Evolutionary conservation across 2,113 vertebrate genomes (phyloP).

Genomic region (Mus spicilegus): DNA sequence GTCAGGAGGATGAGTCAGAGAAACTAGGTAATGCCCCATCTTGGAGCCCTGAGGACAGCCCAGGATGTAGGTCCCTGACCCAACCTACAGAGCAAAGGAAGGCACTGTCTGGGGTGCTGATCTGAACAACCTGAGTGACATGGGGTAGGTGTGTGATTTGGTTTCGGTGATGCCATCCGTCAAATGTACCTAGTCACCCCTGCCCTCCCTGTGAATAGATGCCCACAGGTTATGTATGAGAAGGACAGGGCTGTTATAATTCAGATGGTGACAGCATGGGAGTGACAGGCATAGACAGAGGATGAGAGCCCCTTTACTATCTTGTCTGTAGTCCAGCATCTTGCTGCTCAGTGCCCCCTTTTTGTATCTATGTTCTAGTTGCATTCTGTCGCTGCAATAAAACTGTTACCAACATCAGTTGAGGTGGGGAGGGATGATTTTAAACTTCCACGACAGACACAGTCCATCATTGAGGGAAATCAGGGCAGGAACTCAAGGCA

Average conservation of each 20-base stretch:
- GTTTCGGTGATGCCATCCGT: neutral
- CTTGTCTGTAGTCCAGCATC: slow-evolving; percentile 39
- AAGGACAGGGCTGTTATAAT: too few species aligned
- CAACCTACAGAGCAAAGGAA: too few species aligned
- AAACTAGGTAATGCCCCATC: neutral
- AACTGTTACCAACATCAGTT: neutral
- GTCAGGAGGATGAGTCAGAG: neutral
- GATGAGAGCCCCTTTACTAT: neutral
- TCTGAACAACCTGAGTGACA: neutral
- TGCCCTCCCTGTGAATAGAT: neutral
- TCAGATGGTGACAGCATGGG: fast-evolving
- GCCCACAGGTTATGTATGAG: neutral
- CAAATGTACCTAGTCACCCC: neutral
- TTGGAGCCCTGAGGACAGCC: neutral
- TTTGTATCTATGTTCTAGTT: slow-evolving; percentile 19
- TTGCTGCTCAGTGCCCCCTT: slow-evolving; percentile 20
- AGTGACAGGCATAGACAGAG: neutral
- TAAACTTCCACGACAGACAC: neutral
- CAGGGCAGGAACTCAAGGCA: neutral
- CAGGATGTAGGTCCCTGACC: fast-evolving
- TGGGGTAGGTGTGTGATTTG: neutral
- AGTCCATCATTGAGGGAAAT: neutral
- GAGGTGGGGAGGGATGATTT: neutral
- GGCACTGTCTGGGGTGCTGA: fast-evolving
- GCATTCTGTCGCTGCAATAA: neutral